Percentiles rank a stretch among this genome's conserved stretches.
phyloP scores from a whole-genome alignment of 2,797 vertebrate genomes.

The Anniella stebbinsi region DNA sequence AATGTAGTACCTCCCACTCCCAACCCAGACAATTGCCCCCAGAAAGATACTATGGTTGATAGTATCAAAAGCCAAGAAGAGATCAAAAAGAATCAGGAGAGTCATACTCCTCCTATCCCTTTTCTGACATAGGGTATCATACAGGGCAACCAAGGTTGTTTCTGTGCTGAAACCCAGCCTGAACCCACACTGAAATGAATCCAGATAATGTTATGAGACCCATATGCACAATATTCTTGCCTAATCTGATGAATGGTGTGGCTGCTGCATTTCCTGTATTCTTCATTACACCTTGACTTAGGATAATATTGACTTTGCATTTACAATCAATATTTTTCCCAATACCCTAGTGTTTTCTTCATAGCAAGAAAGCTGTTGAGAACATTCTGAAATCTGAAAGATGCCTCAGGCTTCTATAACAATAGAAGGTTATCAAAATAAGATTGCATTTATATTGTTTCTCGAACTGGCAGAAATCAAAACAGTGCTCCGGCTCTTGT shows the following conservation, averaged over 20 bases:
- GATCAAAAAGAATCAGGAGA: too few species aligned
- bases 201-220: constrained; percentile 20
- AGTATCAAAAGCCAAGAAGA: too few species aligned
- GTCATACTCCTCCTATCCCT: too few species aligned
- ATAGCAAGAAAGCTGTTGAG: constrained; percentile 60
- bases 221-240: not conserved
- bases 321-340: constrained; percentile 4
- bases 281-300: not conserved
- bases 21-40: too few species aligned
- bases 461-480: constrained; percentile 59
- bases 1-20: too few species aligned
- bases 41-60: too few species aligned
- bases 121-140: too few species aligned
- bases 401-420: constrained; percentile 50
- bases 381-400: constrained; percentile 40
- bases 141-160: too few species aligned
- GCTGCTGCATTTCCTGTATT: not conserved
- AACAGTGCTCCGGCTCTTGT: constrained; percentile 54
- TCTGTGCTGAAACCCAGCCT: too few species aligned
- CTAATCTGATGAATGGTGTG: not conserved
- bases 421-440: constrained; percentile 58
- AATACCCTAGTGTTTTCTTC: constrained; percentile 19
- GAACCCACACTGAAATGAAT: too few species aligned
- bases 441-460: constrained; percentile 55
- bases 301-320: not conserved